phyloP scores from a whole-genome alignment of 2,888 invertebrate species.

The Drosophila atroscutellata region DNA sequence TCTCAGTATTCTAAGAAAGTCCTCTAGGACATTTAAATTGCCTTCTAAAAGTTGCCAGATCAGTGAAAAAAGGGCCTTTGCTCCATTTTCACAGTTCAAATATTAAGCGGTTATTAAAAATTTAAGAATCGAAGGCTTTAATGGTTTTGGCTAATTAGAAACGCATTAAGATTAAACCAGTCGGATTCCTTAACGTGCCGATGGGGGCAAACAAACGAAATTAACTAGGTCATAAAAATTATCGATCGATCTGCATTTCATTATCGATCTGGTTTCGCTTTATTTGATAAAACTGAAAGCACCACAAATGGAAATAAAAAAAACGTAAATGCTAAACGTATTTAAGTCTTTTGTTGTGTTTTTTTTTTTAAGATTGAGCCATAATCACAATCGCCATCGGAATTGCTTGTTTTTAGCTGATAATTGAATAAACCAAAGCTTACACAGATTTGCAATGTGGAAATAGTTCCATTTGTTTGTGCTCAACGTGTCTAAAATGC shows the following conservation, averaged over 20 bases:
- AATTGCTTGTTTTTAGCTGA: constrained; percentile 13
- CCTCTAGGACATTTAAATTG: constrained; percentile 10
- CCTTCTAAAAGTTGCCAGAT: background rate
- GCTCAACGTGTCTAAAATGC: constrained; percentile 59
- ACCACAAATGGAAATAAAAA: background rate
- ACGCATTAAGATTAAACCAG: background rate
- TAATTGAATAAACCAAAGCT: constrained; percentile 38
- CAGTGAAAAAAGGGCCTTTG: background rate
- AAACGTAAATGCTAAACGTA: background rate
- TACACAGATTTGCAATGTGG: constrained; percentile 13
- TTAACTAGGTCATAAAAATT: constrained; percentile 41
- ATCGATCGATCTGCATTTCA: constrained; percentile 30
- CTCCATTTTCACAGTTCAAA: background rate
- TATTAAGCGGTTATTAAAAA: background rate
- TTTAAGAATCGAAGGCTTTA: background rate
- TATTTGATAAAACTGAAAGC: constrained; percentile 12
- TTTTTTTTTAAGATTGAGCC: constrained; percentile 1
- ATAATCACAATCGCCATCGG: constrained; percentile 3
- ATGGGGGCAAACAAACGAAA: constrained; percentile 26
- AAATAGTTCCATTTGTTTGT: constrained; percentile 9
- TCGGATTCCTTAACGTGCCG: background rate
- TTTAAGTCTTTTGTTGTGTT: background rate
- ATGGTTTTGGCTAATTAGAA: background rate
- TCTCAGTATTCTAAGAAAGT: constrained; percentile 18
- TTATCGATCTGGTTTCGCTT: constrained; percentile 47